A percentile compares a stretch with the other conserved stretches of the same genome.
These are phyloP conservation scores for Araneus ventricosus DNA, from an alignment of 1,140 invertebrate species.

Conservation along the genomic window DNA sequence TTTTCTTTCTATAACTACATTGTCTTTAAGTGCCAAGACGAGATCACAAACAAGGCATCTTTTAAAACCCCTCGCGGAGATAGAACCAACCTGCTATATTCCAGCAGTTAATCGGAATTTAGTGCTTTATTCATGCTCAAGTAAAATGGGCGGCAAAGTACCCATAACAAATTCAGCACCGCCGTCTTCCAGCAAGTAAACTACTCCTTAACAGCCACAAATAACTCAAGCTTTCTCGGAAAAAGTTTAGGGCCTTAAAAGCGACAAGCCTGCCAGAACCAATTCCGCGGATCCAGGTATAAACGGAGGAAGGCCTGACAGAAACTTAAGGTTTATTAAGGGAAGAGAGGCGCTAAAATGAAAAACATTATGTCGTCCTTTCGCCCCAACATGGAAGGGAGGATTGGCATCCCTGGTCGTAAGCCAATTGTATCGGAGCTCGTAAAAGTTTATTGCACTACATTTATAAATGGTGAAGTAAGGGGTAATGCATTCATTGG, in stretches of 20 bases:
- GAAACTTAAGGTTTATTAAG: conserved; percentile 63
- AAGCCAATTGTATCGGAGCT: conserved; percentile 57
- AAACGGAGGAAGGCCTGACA: conserved; percentile 17
- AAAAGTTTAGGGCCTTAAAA: conserved; percentile 44
- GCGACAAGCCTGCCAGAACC: conserved; percentile 19
- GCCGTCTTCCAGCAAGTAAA: conserved; percentile 3
- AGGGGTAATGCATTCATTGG: conserved; percentile 59
- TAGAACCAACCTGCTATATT: background rate
- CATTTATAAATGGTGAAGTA: conserved; percentile 51
- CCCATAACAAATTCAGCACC: conserved; percentile 52
- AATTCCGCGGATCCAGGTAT: conserved; percentile 19
- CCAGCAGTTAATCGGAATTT: conserved; percentile 36
- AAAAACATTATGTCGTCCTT: conserved; percentile 53
- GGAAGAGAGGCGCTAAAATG: conserved; percentile 28
- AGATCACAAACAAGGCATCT: conserved; percentile 7
- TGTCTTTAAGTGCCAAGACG: background rate
- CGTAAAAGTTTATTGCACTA: conserved; percentile 54
- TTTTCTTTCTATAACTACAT: background rate
- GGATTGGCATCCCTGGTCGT: conserved; percentile 40
- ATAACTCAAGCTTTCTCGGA: background rate
- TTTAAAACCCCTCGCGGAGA: background rate
- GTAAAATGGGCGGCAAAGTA: conserved; percentile 24
- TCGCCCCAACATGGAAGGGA: background rate
- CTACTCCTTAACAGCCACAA: conserved; percentile 25
- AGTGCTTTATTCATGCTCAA: conserved; percentile 20